A percentile compares a stretch with the other conserved stretches of the same genome.
Conservation (phyloP, 2,797 vertebrate genomes). For the Aphelocoma californica region DNA sequence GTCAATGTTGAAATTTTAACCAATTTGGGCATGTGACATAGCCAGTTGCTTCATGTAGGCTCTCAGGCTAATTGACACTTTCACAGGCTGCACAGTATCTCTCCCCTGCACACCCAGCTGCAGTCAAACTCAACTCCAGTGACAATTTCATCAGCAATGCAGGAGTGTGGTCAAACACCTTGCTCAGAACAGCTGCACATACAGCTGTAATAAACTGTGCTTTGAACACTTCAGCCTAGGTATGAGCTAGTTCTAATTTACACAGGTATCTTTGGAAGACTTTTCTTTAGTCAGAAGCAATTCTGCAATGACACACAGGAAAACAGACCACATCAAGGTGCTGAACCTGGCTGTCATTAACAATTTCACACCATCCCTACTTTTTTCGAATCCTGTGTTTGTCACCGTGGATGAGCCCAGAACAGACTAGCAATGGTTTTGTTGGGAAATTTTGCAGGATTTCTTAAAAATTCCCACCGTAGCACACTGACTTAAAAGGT, state of each 20-base stretch:
- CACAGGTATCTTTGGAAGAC: background rate
- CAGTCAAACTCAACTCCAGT: background rate
- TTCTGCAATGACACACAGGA: background rate
- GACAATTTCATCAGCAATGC: background rate
- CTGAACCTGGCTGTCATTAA: background rate
- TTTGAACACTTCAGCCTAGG: background rate
- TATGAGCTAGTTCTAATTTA: background rate
- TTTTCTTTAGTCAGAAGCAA: background rate
- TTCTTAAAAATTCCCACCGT: background rate
- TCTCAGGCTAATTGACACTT: background rate
- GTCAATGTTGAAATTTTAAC: background rate
- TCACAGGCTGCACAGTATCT: background rate
- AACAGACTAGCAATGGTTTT: background rate
- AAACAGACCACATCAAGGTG: background rate
- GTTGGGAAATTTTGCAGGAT: background rate
- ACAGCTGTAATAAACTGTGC: background rate
- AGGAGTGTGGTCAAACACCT: fast-evolving
- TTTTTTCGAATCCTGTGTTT: background rate
- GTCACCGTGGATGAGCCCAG: background rate
- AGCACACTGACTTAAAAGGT: background rate
- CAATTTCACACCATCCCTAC: background rate
- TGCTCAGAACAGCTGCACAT: background rate
- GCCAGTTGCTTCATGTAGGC: no score
- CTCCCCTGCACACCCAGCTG: background rate
- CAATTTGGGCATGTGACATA: background rate